A percentile compares a stretch with the other conserved stretches of the same genome.
Conservation (phyloP, 2,113 vertebrate species). For the Festucalex cinctus region DNA sequence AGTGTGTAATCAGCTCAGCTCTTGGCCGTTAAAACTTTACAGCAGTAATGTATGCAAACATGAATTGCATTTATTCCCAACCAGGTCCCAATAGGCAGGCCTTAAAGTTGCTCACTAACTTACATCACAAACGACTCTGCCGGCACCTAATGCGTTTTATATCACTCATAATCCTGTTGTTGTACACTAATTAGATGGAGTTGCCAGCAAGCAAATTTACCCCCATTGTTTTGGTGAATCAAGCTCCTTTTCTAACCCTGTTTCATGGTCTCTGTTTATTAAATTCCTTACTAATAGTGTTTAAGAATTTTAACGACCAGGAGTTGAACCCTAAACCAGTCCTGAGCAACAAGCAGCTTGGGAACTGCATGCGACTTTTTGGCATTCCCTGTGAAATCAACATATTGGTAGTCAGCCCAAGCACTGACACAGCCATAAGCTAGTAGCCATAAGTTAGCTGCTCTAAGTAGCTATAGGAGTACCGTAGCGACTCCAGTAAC, state of each 20-base stretch:
- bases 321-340: constrained; percentile 26
- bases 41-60: constrained; percentile 73
- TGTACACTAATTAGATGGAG: constrained; percentile 68
- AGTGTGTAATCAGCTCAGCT: constrained; percentile 65
- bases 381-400: neutral
- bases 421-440: no score
- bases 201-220: constrained; percentile 65
- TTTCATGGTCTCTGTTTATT: constrained; percentile 42
- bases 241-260: constrained; percentile 43
- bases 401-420: no score
- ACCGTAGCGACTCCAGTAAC: no score
- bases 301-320: neutral
- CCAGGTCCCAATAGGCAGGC: constrained; percentile 65
- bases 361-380: neutral
- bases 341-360: neutral
- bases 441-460: no score
- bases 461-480: no score
- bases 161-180: constrained; percentile 74
- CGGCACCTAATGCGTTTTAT: constrained; percentile 70
- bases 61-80: constrained; percentile 69
- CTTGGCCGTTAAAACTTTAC: constrained; percentile 62
- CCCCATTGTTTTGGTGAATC: constrained; percentile 63
- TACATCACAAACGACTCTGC: constrained; percentile 68
- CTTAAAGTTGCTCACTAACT: constrained; percentile 72
- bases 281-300: neutral